Conservation (phyloP, 1,140 invertebrate genomes). For the Idris sp. region DNA sequence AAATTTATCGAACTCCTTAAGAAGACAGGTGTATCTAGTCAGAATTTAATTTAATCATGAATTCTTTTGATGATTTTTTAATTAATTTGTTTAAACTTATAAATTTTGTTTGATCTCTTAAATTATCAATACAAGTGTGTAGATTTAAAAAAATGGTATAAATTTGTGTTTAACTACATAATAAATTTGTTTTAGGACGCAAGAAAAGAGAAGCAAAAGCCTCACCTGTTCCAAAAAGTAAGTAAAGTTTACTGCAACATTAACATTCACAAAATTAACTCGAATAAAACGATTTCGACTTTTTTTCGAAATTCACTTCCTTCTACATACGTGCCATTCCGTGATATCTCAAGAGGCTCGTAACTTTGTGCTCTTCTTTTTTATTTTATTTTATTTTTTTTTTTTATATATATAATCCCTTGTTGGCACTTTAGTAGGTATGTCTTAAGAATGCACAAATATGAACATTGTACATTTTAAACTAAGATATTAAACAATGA, state of each 20-base stretch:
- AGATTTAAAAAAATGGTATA: too few relatives aligned
- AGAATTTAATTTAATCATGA: too few relatives aligned
- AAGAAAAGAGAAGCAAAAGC: slow-evolving; percentile 67
- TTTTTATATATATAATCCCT: slow-evolving; percentile 51
- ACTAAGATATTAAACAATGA: slow-evolving; percentile 13
- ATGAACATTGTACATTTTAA: slow-evolving; percentile 36
- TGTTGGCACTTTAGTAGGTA: slow-evolving; percentile 51
- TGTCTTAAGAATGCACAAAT: slow-evolving; percentile 52
- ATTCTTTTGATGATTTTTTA: too few relatives aligned
- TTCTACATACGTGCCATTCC: slow-evolving; percentile 30
- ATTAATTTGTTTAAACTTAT: too few relatives aligned
- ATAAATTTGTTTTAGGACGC: slow-evolving; percentile 67
- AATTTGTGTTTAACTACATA: too few relatives aligned
- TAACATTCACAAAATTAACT: slow-evolving; percentile 39
- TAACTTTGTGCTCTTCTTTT: slow-evolving; percentile 53
- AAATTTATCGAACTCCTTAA: too few relatives aligned
- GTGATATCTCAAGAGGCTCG: slow-evolving; percentile 53
- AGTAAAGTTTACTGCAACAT: slow-evolving; percentile 31
- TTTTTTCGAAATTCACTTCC: slow-evolving; percentile 44
- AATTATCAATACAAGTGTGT: too few relatives aligned
- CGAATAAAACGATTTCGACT: slow-evolving; percentile 29
- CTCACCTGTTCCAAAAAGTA: slow-evolving; percentile 60
- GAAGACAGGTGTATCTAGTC: too few relatives aligned
- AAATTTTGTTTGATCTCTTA: too few relatives aligned
- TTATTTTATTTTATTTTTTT: slow-evolving; percentile 50